Evolutionary conservation across 2,797 vertebrate species (phyloP), one percentile per base, ranked within the genome.

Genomic region (Chelon labrosus): DNA sequence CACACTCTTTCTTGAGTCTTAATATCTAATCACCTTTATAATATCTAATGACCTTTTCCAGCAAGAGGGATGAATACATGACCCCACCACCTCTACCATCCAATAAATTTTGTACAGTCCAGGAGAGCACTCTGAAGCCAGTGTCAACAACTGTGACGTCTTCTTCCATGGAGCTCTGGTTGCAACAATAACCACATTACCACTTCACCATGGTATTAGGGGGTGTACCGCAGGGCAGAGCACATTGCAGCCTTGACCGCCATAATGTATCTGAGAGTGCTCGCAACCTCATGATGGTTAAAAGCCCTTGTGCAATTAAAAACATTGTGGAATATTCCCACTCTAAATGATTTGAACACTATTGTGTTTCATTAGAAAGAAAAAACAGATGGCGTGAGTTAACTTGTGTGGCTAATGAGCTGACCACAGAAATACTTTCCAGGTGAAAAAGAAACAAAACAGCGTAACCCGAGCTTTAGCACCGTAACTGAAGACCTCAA

Each of bases 101-200:
- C 55, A 44, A 17, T 14, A 44, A 17, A 14, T 4, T 17, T 52
- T 20, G 17, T 10, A 44, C 42, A 16, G 13, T 17, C 56, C 35
- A 65, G 35, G 8, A 42, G 7, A 37, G 49, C 17, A 8, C 3
- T 19, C 49, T 39, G 41, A 41, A 58, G 2, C 44, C 35, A 27
- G 14, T 35, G 13, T 51, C 17, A n/a, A 13, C 22, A 49, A 17
- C 35, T 53, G 20, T 70, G 62, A 58, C 54, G 20, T 66, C 49
- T 50, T 52, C 31, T 44, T 53, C 46, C 66, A 50, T 53, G 35
- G 47, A 19, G 25, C 41, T 73, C 13, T 11, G 49, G 25, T 31
- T 64, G 66, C 11, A 49, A 19, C 70, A 70, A 16, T 37, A 38
- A 52, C 67, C 70, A 50, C 74, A 63, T 71, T 71, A 75, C 72